These are phyloP conservation scores for Dendrolimus pini DNA, from an alignment of 2,888 invertebrate genomes.

Conservation along the genomic window DNA sequence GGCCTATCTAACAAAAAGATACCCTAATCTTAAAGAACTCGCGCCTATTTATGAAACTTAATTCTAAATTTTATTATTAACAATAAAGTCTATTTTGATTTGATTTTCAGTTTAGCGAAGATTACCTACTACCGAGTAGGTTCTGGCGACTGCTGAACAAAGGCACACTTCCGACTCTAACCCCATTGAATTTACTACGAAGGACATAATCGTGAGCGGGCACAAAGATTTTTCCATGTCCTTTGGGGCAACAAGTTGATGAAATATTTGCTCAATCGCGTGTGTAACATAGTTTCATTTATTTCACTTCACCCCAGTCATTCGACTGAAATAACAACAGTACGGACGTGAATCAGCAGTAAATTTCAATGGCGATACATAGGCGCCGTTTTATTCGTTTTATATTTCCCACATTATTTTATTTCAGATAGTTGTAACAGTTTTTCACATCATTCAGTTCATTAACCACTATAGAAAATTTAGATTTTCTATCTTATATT, in stretches of 20 bases:
- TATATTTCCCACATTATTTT: neutral
- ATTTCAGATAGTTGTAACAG: conserved; percentile 2
- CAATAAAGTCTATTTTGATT: too few species aligned
- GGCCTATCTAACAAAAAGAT: too few species aligned
- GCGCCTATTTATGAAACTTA: too few species aligned
- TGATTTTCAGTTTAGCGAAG: too few species aligned
- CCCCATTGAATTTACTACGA: conserved; percentile 10
- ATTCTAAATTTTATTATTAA: too few species aligned
- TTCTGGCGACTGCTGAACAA: neutral
- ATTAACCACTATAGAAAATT: neutral
- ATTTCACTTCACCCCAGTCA: conserved; percentile 67
- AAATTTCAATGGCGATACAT: conserved; percentile 52
- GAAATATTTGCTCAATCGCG: conserved; percentile 71
- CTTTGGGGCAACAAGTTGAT: conserved; percentile 68
- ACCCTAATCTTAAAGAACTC: too few species aligned
- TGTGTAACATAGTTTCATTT: conserved; percentile 72
- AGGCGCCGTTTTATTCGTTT: conserved; percentile 8
- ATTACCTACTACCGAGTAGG: too few species aligned
- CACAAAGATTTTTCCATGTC: conserved; percentile 51
- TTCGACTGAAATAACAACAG: conserved; percentile 66
- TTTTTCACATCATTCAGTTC: neutral
- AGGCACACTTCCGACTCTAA: conserved; percentile 1
- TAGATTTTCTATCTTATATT: too few species aligned
- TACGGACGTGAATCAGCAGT: conserved; percentile 63
- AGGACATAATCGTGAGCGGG: conserved; percentile 34